Percentiles rank a stretch among this genome's conserved stretches.
These are phyloP conservation scores for Tribolium freemani DNA, from an alignment of 2,888 invertebrate species.

Conservation along the genomic window DNA sequence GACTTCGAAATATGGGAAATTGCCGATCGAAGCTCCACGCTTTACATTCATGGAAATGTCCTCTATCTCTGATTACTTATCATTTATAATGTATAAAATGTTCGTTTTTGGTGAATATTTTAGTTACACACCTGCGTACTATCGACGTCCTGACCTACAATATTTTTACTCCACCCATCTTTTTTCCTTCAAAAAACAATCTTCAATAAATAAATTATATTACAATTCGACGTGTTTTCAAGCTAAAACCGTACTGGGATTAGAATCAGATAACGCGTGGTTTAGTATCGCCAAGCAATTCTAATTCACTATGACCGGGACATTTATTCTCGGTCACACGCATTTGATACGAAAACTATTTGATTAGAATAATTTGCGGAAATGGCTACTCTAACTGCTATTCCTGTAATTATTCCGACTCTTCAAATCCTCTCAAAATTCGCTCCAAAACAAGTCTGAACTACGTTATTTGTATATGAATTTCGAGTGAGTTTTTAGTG, in stretches of 20 bases:
- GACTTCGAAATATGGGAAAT: conserved; percentile 4
- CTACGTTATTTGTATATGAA: too few species aligned
- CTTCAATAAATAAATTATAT: too few species aligned
- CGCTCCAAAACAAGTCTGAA: too few species aligned
- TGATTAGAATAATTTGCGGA: conserved; percentile 29
- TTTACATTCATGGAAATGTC: neutral
- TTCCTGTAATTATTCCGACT: neutral
- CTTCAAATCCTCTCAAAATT: conserved; percentile 4
- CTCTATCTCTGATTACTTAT: neutral
- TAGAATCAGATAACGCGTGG: conserved; percentile 25
- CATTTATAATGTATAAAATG: conserved; percentile 3
- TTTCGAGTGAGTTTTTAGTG: too few species aligned
- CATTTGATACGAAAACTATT: conserved; percentile 24
- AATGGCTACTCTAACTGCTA: conserved; percentile 11
- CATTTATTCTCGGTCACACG: conserved; percentile 30
- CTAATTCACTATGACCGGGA: conserved; percentile 23
- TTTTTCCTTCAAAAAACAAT: neutral
- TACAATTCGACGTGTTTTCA: neutral
- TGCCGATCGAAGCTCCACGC: neutral
- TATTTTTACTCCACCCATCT: neutral
- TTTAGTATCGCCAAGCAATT: conserved; percentile 28
- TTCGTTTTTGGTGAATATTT: conserved; percentile 2
- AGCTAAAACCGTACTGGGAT: neutral
- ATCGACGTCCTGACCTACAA: neutral
- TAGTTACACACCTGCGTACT: conserved; percentile 1